These are phyloP conservation scores for Ctenochaetus hawaiiensis DNA, from an alignment of 2,797 vertebrate species.

Conservation along the genomic window DNA sequence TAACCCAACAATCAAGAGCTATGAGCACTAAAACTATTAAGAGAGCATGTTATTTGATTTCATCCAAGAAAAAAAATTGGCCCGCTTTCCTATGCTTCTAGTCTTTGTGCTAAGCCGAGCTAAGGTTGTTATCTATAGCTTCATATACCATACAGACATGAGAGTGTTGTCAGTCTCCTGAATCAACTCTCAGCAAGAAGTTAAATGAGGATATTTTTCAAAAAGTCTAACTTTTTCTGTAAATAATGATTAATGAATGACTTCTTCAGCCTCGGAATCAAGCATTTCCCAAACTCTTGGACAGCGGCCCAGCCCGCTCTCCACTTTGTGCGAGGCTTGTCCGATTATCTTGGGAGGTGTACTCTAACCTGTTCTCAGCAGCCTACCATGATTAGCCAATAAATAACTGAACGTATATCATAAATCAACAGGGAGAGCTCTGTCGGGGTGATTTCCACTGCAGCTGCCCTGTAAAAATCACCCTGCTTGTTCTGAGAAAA, in stretches of 20 bases:
- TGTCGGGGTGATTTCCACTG: constrained; percentile 60
- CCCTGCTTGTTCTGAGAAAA: constrained; percentile 35
- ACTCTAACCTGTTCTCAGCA: constrained; percentile 56
- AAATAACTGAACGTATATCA: constrained; percentile 72
- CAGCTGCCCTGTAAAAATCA: constrained; percentile 63
- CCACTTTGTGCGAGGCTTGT: constrained; percentile 34
- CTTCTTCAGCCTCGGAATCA: constrained; percentile 9
- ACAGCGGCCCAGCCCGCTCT: constrained; percentile 4
- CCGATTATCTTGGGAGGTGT: constrained; percentile 45
- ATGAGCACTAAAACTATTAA: too few species aligned
- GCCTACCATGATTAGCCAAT: constrained; percentile 70
- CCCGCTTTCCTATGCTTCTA: background rate
- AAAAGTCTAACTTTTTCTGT: background rate
- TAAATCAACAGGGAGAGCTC: constrained; percentile 71
- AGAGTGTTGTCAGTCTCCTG: background rate
- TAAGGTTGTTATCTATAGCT: background rate
- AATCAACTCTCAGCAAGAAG: background rate
- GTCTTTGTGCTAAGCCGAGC: background rate
- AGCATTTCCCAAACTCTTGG: constrained; percentile 4
- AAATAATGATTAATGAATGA: constrained; percentile 22
- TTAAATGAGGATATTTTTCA: background rate
- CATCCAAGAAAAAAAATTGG: too few species aligned
- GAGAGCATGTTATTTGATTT: too few species aligned
- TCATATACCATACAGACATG: background rate
- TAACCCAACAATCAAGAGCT: too few species aligned